Conservation (phyloP, 2,113 vertebrate species). For the Motacilla tschutschensis region DNA sequence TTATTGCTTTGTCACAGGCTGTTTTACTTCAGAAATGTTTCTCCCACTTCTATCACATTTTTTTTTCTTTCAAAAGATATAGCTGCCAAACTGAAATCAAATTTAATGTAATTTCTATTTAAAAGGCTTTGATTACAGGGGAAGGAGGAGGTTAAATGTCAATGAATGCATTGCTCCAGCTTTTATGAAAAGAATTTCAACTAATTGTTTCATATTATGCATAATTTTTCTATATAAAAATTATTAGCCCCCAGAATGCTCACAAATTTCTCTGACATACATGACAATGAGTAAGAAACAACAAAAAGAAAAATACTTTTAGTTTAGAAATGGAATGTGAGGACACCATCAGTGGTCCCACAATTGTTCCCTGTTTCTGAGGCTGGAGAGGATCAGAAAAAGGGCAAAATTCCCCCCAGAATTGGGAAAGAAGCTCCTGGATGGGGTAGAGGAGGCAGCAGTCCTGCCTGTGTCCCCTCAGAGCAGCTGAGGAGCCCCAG, state of each 20-base stretch:
- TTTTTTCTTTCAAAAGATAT: not conserved
- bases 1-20: constrained; percentile 3
- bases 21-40: constrained; percentile 24
- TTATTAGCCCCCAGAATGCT: not conserved
- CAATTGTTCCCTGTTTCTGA: not conserved
- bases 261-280: not conserved
- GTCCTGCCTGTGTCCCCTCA: not conserved
- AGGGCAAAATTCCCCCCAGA: not conserved
- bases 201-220: constrained; percentile 35
- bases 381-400: not conserved
- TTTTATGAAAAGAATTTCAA: constrained; percentile 40
- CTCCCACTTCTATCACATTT: not conserved
- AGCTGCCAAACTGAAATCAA: constrained; percentile 34
- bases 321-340: not conserved
- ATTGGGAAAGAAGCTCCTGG: not conserved
- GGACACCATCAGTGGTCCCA: not conserved
- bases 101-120: constrained; percentile 26
- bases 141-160: constrained; percentile 52
- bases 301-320: not conserved
- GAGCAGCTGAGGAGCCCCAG: not conserved
- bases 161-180: constrained; percentile 5
- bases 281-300: not conserved
- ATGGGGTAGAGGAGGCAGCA: not conserved
- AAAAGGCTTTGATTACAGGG: constrained; percentile 35
- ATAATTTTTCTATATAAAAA: constrained; percentile 17